Base-by-base conservation (phyloP, 2,888 invertebrate species). In the Liodrosophila aerea region DNA sequence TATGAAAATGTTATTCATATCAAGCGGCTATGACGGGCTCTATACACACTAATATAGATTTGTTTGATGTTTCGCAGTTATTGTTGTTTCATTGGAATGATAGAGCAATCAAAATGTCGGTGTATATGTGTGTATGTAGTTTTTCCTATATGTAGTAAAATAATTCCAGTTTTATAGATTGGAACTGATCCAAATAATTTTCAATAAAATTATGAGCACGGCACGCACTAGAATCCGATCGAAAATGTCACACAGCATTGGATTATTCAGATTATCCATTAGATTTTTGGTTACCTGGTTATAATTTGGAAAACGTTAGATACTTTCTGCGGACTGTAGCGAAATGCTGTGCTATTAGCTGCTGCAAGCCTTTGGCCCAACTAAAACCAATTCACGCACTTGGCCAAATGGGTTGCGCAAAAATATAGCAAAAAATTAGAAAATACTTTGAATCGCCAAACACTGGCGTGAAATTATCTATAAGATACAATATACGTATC, bases 351-450 rank as follows among this genome's bases (percentile, higher is more conserved):
- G 84, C 70, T 85, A 82, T 76, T 85, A 68, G 81, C 87, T 85
- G 86, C 39, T 70, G 73, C 73, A 77, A 86, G 86, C 80, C 82
- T 86, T 80, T 82, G 80, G 85, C 85, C 87, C 82, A 72, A 86
- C 86, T 86, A 76, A 86, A 86, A 64, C 58, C 60, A 44, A 58
- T 76, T 61, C 60, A 77, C 74, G 74, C 77, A 73, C 77, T 71
- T 58, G 65, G 52, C 40, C 41, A 56, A 22, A 53, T 57, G 74
- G 64, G 59, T 78, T 69, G 64, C 57, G 57, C 64, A 78, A 78
- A 22, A 82, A 77, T 72, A 67, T 85, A 73, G 41, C 50, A 39
- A 59, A 44, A 59, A 47, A 58, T 27, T 27, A 56, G 44, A 56
- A 22, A 64, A 64, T 63, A 52, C 63, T 70, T 59, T 54, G 52